Percentiles rank a stretch among this genome's conserved stretches.
These are phyloP conservation scores for Volucella bombylans DNA, from an alignment of 2,888 invertebrate species.

Conservation along the genomic window DNA sequence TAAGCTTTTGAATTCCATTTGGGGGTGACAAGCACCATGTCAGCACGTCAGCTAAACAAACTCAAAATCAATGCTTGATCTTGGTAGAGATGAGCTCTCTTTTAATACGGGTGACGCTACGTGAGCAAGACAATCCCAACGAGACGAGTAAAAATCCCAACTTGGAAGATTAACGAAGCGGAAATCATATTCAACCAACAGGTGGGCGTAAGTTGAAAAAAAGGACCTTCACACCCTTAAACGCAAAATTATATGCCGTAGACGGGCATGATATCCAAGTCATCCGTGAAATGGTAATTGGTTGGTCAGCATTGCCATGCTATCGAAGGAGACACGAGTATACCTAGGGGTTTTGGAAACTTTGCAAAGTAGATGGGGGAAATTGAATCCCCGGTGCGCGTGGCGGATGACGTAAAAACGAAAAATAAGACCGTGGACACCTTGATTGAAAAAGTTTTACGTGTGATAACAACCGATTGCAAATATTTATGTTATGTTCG, in stretches of 20 bases:
- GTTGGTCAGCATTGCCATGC: constrained; percentile 6
- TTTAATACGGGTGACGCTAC: neutral
- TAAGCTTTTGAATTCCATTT: constrained; percentile 39
- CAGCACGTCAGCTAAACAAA: constrained; percentile 33
- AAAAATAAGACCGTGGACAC: constrained; percentile 6
- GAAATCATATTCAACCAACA: constrained; percentile 34
- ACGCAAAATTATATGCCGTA: no score
- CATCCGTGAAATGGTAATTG: constrained; percentile 47
- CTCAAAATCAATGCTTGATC: constrained; percentile 16
- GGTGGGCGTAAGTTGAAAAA: neutral
- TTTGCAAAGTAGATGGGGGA: neutral
- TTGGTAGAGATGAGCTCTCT: constrained; percentile 8
- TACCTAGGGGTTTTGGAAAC: neutral
- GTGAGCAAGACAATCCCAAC: neutral
- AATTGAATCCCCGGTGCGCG: constrained; percentile 12
- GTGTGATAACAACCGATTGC: constrained; percentile 49
- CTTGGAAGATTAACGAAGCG: constrained; percentile 20
- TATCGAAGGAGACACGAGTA: neutral
- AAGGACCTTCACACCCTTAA: neutral
- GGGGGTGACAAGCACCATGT: constrained; percentile 1
- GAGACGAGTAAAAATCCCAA: neutral
- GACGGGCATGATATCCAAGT: constrained; percentile 12
- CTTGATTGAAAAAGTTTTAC: constrained; percentile 67
- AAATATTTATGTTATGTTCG: constrained; percentile 10
- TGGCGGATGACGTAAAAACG: neutral